A percentile compares a stretch with the other conserved stretches of the same genome.
Evolutionary conservation across 2,113 vertebrate species (phyloP).

Genomic region (Ailuropoda melanoleuca): DNA sequence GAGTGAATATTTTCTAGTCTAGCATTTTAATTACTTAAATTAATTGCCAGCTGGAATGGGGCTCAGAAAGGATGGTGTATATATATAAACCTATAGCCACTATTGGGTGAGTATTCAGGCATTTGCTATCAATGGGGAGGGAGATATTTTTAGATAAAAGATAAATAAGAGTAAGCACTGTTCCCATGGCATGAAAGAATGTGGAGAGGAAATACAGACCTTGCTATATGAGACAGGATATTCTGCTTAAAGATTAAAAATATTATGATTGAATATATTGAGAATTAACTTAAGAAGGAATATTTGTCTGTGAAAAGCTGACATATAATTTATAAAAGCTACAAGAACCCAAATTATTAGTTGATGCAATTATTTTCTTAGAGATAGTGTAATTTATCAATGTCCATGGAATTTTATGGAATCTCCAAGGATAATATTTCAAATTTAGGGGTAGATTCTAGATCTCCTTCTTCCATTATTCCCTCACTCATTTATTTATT

Average conservation of each 20-base stretch:
- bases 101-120: not conserved
- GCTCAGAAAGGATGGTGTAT: not conserved
- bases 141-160: slow-evolving; percentile 14
- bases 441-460: slow-evolving; percentile 41
- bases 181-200: not conserved
- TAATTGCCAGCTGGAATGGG: not conserved
- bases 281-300: slow-evolving; percentile 61
- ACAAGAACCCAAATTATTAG: slow-evolving; percentile 47
- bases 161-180: not conserved
- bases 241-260: slow-evolving; percentile 46
- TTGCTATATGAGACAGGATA: slow-evolving; percentile 26
- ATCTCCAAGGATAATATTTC: slow-evolving; percentile 57
- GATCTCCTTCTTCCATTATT: not conserved
- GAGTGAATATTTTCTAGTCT: not conserved
- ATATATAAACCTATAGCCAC: not conserved
- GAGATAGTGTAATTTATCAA: slow-evolving; percentile 64
- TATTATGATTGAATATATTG: not conserved
- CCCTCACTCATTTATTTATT: not conserved
- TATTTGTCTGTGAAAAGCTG: slow-evolving; percentile 55
- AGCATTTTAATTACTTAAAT: not conserved
- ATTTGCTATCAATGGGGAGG: not conserved
- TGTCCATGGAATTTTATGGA: slow-evolving; percentile 30
- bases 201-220: not conserved
- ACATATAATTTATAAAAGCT: slow-evolving; percentile 71
- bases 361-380: slow-evolving; percentile 70